Percentiles rank a stretch among this genome's conserved stretches.
Conservation (phyloP, 2,113 vertebrate genomes). For the Osmerus mordax region DNA sequence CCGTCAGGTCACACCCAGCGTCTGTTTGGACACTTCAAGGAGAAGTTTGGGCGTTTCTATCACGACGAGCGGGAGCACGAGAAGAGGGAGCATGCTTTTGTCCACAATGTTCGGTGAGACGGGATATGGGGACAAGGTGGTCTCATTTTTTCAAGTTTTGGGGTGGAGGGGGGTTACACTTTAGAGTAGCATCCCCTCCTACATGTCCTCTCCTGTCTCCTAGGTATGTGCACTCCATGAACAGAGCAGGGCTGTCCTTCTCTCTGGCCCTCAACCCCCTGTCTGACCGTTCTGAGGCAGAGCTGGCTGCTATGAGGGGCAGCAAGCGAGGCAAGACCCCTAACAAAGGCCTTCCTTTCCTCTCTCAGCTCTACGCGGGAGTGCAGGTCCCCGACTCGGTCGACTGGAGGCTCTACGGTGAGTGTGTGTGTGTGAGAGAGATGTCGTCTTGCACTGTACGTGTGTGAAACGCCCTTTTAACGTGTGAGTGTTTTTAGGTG, state of each 20-base stretch:
- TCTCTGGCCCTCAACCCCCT: constrained; percentile 73
- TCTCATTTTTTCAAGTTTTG: background rate
- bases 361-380: constrained; percentile 33
- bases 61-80: constrained; percentile 65
- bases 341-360: constrained; percentile 71
- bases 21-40: constrained; percentile 70
- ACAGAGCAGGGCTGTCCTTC: constrained; percentile 71
- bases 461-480: background rate
- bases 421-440: background rate
- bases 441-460: background rate
- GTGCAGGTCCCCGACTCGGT: constrained; percentile 69
- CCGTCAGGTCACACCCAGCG: constrained; percentile 60
- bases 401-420: constrained; percentile 78
- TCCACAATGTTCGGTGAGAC: constrained; percentile 78
- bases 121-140: no score
- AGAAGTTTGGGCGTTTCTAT: constrained; percentile 64
- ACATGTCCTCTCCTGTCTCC: background rate
- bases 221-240: constrained; percentile 78
- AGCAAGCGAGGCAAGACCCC: constrained; percentile 43
- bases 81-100: constrained; percentile 71
- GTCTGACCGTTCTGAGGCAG: constrained; percentile 68
- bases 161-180: background rate
- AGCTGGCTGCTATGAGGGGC: constrained; percentile 67
- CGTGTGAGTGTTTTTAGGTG: constrained; percentile 62
- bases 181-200: background rate